Conservation (phyloP, 2,113 vertebrate species). For the Pycnonotus jocosus region DNA sequence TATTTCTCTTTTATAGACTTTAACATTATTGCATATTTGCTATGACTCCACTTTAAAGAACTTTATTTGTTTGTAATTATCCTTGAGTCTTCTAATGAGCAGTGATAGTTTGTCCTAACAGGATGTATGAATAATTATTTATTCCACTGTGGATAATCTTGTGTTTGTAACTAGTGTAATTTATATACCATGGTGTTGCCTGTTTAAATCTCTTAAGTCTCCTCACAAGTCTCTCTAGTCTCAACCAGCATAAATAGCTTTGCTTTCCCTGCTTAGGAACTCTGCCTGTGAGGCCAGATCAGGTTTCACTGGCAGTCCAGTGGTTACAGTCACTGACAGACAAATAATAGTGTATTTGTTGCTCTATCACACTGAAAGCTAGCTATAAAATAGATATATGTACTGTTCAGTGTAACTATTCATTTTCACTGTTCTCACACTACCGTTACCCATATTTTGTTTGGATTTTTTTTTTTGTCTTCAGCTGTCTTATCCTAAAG, state of each 20-base stretch:
- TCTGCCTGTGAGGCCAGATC: background rate
- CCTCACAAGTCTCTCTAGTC: conserved; percentile 3
- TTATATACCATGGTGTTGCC: conserved; percentile 2
- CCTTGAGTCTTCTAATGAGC: background rate
- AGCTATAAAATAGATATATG: background rate
- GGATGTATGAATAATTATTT: conserved; percentile 58
- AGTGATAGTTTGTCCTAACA: conserved; percentile 37
- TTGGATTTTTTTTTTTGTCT: background rate
- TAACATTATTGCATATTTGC: background rate
- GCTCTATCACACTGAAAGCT: background rate
- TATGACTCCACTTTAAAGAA: background rate
- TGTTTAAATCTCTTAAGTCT: conserved; percentile 41
- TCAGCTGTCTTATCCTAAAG: background rate
- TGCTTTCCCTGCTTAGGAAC: background rate
- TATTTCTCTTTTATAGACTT: background rate
- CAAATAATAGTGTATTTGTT: background rate
- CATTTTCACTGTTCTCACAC: background rate
- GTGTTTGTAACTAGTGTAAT: conserved; percentile 42
- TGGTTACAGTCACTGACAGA: background rate
- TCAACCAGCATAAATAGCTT: background rate
- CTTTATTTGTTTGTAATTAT: conserved; percentile 8
- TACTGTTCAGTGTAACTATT: background rate
- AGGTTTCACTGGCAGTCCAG: background rate
- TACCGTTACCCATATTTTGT: background rate
- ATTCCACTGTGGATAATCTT: conserved; percentile 38